These are phyloP conservation scores for Argyrosomus japonicus DNA, from an alignment of 2,113 vertebrate species.

Conservation along the genomic window DNA sequence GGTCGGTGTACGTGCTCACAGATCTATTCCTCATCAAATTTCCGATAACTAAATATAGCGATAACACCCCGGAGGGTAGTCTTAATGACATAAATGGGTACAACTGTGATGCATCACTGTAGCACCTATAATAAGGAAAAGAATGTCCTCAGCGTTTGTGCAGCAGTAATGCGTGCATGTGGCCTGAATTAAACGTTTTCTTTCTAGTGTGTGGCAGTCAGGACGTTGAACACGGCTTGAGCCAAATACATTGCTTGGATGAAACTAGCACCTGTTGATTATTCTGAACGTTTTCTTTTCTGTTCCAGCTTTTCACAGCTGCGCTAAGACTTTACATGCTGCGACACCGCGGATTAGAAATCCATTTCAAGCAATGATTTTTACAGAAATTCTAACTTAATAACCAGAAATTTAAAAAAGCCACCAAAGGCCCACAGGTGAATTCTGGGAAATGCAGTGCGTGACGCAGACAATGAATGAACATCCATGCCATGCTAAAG, in stretches of 20 bases:
- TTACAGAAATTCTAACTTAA: background rate
- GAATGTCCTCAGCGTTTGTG: constrained; percentile 24
- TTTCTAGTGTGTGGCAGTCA: background rate
- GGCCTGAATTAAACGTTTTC: constrained; percentile 23
- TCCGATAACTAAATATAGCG: constrained; percentile 68
- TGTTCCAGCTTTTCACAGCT: constrained; percentile 7
- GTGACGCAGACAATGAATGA: background rate
- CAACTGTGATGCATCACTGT: constrained; percentile 53
- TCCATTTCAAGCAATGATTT: constrained; percentile 17
- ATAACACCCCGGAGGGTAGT: constrained; percentile 49
- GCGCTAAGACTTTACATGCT: background rate
- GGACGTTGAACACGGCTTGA: constrained; percentile 1
- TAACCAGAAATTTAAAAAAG: background rate
- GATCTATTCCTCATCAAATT: constrained; percentile 71
- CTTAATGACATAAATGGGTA: constrained; percentile 50
- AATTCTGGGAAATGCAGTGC: background rate
- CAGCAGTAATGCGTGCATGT: constrained; percentile 18
- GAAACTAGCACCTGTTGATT: constrained; percentile 52
- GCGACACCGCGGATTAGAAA: accelerated
- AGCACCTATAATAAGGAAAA: constrained; percentile 51
- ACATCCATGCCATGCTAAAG: background rate
- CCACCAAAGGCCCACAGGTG: background rate
- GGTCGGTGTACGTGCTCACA: constrained; percentile 19
- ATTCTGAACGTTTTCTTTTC: constrained; percentile 32
- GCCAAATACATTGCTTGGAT: constrained; percentile 24